Base-by-base conservation (phyloP, 2,797 vertebrate genomes). In the Discoglossus pictus region DNA sequence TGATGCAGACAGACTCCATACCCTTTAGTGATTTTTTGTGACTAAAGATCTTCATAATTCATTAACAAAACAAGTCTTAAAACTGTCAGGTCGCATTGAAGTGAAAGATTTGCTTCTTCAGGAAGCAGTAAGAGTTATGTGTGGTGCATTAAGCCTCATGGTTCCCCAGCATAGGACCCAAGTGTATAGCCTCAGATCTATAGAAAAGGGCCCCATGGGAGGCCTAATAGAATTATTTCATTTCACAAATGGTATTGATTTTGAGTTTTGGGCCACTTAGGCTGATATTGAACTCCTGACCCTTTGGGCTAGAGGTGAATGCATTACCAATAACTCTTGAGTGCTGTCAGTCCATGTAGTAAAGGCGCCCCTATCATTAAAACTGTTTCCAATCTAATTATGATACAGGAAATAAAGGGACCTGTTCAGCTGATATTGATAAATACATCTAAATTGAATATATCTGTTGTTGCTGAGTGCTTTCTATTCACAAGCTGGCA, bases 161-260 rank as follows among this genome's bases (percentile, higher is more conserved):
- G 18, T 59, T 46, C 43, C 25, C 31, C 25, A 15, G 53, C 24
- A 18, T n/a, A 51, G 56, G 13, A 40, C 17, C 46, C 42, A 21
- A 44, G 7, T 38, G 25, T 59, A 51, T 10, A 24, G 68, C 52
- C 44, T 53, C 42, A 25, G 9, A 18, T 16, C 35, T 42, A 58
- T n/a, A 40, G 6, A 24, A 8, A 24, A 3, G 44, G 13, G 38
- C 55, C 55, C 39, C 7, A 31, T 35, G 68, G 40, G 68, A 71
- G 18, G 31, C 15, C 24, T 25, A 64, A 59, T 43, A 20, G 20
- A 59, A 40, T 64, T 50, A 71, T 71, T 71, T 71, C 7, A 71
- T 71, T 59, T 52, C 42, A 31, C 46, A 71, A 71, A 65, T 71
- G 68, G 68, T 20, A 71, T 71, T 71, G 68, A 71, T 71, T 71